phyloP scores from a whole-genome alignment of 2,888 invertebrate genomes.

The Pecten maximus region DNA sequence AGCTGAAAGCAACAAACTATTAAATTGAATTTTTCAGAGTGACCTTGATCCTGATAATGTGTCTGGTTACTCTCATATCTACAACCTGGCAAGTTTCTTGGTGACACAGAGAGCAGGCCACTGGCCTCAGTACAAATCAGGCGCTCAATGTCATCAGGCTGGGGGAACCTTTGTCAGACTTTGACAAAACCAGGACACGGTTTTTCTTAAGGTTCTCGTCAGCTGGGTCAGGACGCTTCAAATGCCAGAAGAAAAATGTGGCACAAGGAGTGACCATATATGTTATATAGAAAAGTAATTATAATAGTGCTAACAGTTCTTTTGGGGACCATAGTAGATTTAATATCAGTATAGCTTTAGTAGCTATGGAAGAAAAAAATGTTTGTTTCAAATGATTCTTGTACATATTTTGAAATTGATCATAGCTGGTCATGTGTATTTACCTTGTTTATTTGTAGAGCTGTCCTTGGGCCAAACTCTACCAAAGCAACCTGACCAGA shows the following conservation, averaged over 20 bases:
- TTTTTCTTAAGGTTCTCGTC: constrained; percentile 38
- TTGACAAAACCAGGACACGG: constrained; percentile 47
- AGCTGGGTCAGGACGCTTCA: constrained; percentile 47
- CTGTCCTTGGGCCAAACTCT: constrained; percentile 49
- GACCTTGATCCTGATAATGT: constrained; percentile 52
- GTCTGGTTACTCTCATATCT: constrained; percentile 44
- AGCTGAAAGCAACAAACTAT: no score
- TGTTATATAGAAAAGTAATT: constrained; percentile 47
- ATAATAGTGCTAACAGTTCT: not conserved
- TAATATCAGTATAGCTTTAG: no score
- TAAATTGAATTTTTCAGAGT: constrained; percentile 36
- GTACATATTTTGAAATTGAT: no score
- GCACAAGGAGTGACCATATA: constrained; percentile 52
- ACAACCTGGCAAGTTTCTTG: constrained; percentile 36
- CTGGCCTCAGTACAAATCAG: not conserved
- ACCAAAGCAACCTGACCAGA: constrained; percentile 46
- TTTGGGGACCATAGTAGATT: not conserved
- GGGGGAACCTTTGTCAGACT: constrained; percentile 39
- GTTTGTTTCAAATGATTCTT: no score
- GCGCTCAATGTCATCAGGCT: constrained; percentile 14
- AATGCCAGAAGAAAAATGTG: constrained; percentile 41
- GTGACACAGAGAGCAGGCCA: not conserved
- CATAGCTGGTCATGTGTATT: no score
- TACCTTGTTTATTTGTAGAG: constrained; percentile 40
- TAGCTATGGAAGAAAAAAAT: not conserved